Evolutionary conservation across 2,113 vertebrate species (phyloP).

Genomic region (Pholis gunnellus): DNA sequence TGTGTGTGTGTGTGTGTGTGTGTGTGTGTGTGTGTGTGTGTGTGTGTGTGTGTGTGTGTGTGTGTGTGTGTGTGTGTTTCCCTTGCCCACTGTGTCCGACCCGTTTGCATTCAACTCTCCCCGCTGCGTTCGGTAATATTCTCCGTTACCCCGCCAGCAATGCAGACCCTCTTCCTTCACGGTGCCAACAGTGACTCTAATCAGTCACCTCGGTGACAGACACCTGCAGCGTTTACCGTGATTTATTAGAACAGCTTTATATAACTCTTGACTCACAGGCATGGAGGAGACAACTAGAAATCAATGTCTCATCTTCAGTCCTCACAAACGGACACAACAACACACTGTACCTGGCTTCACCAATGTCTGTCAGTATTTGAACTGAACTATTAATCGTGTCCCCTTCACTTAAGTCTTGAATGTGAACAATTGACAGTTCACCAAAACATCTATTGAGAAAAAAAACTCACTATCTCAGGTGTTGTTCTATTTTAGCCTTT

Average conservation of each 20-base stretch:
- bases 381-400: background rate
- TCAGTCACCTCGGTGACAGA: constrained; percentile 59
- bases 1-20: background rate
- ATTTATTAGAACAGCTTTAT: constrained; percentile 50
- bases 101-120: constrained; percentile 10
- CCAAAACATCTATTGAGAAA: background rate
- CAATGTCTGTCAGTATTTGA: background rate
- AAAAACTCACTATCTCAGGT: background rate
- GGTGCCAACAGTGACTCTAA: constrained; percentile 27
- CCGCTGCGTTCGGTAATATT: constrained; percentile 48
- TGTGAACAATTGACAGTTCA: background rate
- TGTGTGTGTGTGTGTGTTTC: constrained; percentile 16
- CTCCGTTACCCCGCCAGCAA: background rate
- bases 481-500: background rate
- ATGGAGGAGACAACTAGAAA: constrained; percentile 24
- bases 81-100: constrained; percentile 25
- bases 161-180: constrained; percentile 40
- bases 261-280: constrained; percentile 43
- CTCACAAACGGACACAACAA: constrained; percentile 5
- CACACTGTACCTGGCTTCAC: constrained; percentile 7
- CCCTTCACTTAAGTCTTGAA: background rate
- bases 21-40: constrained; percentile 17
- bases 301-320: constrained; percentile 23
- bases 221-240: constrained; percentile 26
- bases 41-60: constrained; percentile 12